Evolutionary conservation across 1,140 invertebrate species (phyloP).

Genomic region (Bombus consobrinus): DNA sequence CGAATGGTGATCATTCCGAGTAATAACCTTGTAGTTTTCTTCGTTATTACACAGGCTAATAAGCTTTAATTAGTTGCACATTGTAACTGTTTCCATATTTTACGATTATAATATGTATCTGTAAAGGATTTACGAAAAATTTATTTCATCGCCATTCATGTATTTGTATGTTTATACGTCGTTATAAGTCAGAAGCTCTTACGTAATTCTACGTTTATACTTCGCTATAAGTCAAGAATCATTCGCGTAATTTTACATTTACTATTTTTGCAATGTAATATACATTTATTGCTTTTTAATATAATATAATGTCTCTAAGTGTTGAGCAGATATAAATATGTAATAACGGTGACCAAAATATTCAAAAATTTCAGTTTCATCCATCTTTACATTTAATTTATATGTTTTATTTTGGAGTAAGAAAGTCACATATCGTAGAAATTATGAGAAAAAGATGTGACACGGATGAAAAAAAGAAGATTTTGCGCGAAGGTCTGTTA

Average conservation of each 20-base stretch:
- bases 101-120: background rate
- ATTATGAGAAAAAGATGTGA: background rate
- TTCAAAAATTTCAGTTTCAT: background rate
- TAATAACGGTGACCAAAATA: too few species aligned
- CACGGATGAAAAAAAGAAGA: background rate
- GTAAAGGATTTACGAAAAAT: background rate
- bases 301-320: too few species aligned
- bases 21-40: background rate
- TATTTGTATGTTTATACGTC: background rate
- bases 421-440: background rate
- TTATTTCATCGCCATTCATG: rapidly evolving
- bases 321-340: too few species aligned
- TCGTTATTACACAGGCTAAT: background rate
- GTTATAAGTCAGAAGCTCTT: too few species aligned
- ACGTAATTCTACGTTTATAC: background rate
- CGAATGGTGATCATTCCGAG: background rate
- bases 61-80: background rate
- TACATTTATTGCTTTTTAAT: background rate
- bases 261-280: background rate
- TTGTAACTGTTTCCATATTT: background rate
- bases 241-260: background rate
- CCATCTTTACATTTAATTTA: too few species aligned
- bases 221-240: background rate
- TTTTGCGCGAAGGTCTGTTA: background rate
- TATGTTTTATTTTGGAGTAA: background rate